phyloP scores from a whole-genome alignment of 2,797 vertebrate genomes.

The Myripristis jacobus region DNA sequence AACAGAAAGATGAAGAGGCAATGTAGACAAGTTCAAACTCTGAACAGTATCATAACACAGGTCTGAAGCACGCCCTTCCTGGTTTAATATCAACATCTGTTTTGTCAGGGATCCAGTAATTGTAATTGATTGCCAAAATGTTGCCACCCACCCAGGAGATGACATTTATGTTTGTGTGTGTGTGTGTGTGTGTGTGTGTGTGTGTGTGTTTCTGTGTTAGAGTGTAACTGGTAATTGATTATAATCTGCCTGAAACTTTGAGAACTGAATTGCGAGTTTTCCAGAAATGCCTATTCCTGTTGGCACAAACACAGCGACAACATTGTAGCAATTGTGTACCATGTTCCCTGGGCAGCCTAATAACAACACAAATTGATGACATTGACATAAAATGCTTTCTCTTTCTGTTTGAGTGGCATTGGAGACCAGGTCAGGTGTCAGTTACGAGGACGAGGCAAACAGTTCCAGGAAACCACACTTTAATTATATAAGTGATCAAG shows the following conservation, averaged over 20 bases:
- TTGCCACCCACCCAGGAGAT: no score
- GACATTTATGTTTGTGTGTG: neutral
- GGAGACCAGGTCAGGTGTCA: slow-evolving; percentile 33
- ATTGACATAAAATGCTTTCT: slow-evolving; percentile 27
- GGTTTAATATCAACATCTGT: no score
- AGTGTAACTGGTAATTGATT: neutral
- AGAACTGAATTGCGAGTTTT: no score
- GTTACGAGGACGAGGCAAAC: neutral
- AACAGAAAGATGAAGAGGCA: neutral
- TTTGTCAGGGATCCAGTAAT: no score
- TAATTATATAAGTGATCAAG: no score
- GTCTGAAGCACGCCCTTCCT: no score
- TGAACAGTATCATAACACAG: neutral
- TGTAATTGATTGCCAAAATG: no score
- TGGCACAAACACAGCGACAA: neutral
- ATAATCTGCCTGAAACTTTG: slow-evolving; percentile 38
- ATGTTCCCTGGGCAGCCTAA: neutral
- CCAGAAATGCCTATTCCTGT: neutral
- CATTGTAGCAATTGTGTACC: no score
- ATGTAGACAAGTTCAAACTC: no score
- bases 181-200: no score
- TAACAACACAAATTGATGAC: neutral
- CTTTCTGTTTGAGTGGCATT: slow-evolving; percentile 52
- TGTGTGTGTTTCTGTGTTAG: neutral
- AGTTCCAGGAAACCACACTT: no score